Evolutionary conservation across 2,888 invertebrate genomes (phyloP).

Genomic region (Stramonita haemastoma): DNA sequence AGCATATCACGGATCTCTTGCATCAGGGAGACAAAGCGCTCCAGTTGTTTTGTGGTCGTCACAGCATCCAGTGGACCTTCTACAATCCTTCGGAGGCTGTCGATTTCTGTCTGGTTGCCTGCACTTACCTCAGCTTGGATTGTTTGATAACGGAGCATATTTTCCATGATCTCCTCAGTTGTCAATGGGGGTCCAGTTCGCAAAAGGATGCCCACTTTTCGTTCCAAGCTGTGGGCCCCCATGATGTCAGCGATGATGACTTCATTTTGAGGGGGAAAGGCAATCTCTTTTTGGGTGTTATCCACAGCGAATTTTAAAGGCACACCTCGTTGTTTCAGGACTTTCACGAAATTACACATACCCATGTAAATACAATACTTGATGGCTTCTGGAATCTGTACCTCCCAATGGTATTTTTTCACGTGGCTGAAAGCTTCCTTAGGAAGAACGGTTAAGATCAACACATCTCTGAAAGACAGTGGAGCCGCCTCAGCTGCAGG

Average conservation of each 20-base stretch:
- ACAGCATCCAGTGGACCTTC: neutral
- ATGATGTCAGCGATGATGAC: conserved; percentile 18
- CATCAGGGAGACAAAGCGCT: neutral
- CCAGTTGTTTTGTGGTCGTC: neutral
- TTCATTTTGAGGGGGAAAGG: neutral
- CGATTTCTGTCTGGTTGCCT: neutral
- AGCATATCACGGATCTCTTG: neutral
- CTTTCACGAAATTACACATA: neutral
- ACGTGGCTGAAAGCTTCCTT: neutral
- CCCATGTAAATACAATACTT: neutral
- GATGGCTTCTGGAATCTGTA: neutral
- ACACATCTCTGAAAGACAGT: conserved; percentile 11
- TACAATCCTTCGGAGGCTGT: neutral
- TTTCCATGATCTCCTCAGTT: neutral
- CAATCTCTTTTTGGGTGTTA: conserved; percentile 32
- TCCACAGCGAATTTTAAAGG: neutral
- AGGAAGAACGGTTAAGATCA: neutral
- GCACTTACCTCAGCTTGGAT: neutral
- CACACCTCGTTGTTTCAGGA: neutral
- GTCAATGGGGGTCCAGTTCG: neutral
- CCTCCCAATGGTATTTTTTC: neutral
- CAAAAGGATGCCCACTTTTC: conserved; percentile 25
- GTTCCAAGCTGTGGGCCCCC: conserved; percentile 18
- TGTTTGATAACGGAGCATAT: neutral
- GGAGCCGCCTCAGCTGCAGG: neutral